These are phyloP conservation scores for Dufourea novaeangliae DNA, from an alignment of 1,140 invertebrate species.

Conservation along the genomic window DNA sequence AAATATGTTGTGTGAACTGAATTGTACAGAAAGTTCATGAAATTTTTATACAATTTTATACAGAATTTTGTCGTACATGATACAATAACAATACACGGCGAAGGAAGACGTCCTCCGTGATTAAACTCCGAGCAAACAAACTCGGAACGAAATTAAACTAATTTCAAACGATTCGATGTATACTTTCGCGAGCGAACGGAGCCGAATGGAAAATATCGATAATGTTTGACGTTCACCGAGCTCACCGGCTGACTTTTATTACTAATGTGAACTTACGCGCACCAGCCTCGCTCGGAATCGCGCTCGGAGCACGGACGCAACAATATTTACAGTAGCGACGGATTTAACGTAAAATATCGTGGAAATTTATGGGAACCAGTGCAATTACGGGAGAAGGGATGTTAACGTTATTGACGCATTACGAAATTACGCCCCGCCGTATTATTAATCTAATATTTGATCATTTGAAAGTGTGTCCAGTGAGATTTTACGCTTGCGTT, in stretches of 20 bases:
- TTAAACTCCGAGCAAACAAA: not conserved
- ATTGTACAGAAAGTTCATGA: too few species aligned
- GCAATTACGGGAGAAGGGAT: not conserved
- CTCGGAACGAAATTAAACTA: not conserved
- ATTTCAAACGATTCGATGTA: not conserved
- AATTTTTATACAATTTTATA: too few species aligned
- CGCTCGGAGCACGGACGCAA: not conserved
- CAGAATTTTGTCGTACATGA: too few species aligned
- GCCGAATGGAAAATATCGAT: not conserved
- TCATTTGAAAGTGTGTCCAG: not conserved
- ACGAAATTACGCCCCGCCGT: not conserved
- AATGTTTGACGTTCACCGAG: not conserved
- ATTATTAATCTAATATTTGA: not conserved
- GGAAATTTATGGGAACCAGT: not conserved
- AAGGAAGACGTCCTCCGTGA: too few species aligned
- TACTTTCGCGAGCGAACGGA: not conserved
- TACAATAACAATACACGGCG: too few species aligned
- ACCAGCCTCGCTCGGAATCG: not conserved
- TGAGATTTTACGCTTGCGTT: too few species aligned
- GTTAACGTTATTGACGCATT: slow-evolving; percentile 17
- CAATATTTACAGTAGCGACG: not conserved
- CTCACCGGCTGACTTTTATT: slow-evolving; percentile 5
- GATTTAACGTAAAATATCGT: not conserved
- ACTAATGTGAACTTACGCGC: not conserved
- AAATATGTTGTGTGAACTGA: too few species aligned